Conservation (phyloP, 2,888 invertebrate species). For the Drosophila niveifrons region DNA sequence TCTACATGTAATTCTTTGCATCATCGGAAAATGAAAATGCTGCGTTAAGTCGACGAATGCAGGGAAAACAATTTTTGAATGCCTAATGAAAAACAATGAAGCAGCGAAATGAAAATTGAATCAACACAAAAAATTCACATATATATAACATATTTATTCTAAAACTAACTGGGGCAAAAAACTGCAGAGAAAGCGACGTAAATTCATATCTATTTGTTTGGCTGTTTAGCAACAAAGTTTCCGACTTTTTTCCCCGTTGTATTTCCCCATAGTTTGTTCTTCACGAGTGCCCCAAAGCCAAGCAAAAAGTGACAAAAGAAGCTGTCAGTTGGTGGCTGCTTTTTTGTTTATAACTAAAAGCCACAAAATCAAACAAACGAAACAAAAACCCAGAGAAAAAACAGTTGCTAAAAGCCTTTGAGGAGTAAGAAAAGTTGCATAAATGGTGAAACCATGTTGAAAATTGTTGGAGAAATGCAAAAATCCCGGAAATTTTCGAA, state of each 20-base stretch:
- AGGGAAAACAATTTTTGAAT: constrained; percentile 73
- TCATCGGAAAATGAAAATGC: constrained; percentile 40
- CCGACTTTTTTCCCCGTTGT: constrained; percentile 52
- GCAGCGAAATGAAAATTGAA: constrained; percentile 26
- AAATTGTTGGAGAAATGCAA: constrained; percentile 37
- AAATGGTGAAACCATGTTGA: constrained; percentile 60
- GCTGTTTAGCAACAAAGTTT: constrained; percentile 72
- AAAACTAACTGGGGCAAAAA: constrained; percentile 44
- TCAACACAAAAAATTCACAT: constrained; percentile 18
- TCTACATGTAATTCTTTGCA: constrained; percentile 29
- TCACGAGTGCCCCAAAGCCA: constrained; percentile 34
- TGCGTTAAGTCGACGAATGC: constrained; percentile 67
- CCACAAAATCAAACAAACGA: constrained; percentile 25
- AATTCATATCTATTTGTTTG: constrained; percentile 72
- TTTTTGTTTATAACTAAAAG: constrained; percentile 49
- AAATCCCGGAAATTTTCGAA: constrained; percentile 14
- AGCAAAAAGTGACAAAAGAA: constrained; percentile 71
- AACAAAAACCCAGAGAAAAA: constrained; percentile 1
- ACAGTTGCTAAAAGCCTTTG: constrained; percentile 49
- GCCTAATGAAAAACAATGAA: constrained; percentile 74
- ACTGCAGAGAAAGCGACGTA: constrained; percentile 27
- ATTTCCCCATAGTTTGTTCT: constrained; percentile 50
- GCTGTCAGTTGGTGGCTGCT: constrained; percentile 59
- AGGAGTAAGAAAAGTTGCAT: constrained; percentile 42
- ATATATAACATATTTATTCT: constrained; percentile 21